Percentiles rank a stretch among this genome's conserved stretches.
Evolutionary conservation across 1,140 invertebrate genomes (phyloP).

Genomic region (Battus philenor): DNA sequence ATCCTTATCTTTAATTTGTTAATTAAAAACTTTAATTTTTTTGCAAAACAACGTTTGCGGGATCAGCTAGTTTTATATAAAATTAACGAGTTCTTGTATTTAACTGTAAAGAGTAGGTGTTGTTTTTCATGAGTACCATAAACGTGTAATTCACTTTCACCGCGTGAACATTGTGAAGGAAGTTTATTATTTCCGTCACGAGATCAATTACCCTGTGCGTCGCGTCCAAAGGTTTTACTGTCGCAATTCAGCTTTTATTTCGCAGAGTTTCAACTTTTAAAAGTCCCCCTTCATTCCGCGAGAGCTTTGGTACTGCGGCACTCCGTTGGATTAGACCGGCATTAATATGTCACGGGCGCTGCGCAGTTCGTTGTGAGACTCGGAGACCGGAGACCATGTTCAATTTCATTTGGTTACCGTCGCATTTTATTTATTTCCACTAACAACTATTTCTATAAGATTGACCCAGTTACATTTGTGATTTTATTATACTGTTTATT

Average conservation of each 20-base stretch:
- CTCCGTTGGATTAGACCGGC: background rate
- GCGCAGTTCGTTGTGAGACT: background rate
- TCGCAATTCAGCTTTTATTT: background rate
- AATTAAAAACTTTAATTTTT: too few species aligned
- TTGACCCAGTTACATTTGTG: background rate
- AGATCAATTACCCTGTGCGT: conserved; percentile 1
- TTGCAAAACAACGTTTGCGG: too few species aligned
- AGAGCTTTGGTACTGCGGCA: background rate
- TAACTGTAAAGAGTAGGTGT: too few species aligned
- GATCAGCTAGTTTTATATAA: too few species aligned
- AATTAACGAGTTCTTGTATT: too few species aligned
- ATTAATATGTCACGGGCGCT: conserved; percentile 3
- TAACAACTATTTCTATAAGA: background rate
- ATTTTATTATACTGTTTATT: background rate
- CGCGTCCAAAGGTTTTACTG: conserved; percentile 1
- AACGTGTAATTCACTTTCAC: too few species aligned
- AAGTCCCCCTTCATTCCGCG: background rate
- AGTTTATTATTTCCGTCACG: conserved; percentile 7
- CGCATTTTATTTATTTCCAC: too few species aligned
- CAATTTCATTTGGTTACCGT: background rate
- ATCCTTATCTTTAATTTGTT: too few species aligned
- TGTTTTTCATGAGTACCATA: too few species aligned
- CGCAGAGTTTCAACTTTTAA: background rate
- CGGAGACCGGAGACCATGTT: background rate
- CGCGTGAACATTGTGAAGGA: background rate